Percentiles rank a stretch among this genome's conserved stretches.
These are phyloP conservation scores for Pseudochirops cupreus DNA, from an alignment of 2,797 vertebrate genomes.

Conservation along the genomic window DNA sequence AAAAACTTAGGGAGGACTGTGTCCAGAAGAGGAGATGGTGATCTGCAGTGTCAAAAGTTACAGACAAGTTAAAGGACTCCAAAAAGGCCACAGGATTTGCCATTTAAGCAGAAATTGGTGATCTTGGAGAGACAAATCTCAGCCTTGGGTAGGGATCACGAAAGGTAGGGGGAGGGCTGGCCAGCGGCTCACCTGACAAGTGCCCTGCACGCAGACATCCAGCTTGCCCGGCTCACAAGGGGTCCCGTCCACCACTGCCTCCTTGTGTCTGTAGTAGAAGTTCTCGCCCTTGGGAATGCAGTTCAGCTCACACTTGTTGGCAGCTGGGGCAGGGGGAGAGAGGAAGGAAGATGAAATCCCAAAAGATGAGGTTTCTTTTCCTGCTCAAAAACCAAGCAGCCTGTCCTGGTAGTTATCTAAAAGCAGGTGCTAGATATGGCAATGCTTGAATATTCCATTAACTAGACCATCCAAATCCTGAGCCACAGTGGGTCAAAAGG, in stretches of 20 bases:
- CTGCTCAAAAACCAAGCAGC: not conserved
- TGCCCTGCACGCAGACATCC: constrained; percentile 93
- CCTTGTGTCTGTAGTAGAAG: constrained; percentile 94
- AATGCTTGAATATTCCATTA: not conserved
- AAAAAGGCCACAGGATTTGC: not conserved
- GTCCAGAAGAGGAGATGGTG: not conserved
- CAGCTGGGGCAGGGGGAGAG: constrained; percentile 83
- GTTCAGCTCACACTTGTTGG: constrained; percentile 96
- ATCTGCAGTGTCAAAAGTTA: not conserved
- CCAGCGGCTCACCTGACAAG: constrained; percentile 91
- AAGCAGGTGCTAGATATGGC: not conserved
- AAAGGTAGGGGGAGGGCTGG: rapidly evolving
- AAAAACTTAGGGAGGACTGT: not conserved
- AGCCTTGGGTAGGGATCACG: not conserved
- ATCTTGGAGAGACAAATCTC: not conserved
- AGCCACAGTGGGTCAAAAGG: not conserved
- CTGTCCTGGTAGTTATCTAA: not conserved
- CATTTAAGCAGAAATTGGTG: not conserved
- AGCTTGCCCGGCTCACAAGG: constrained; percentile 93
- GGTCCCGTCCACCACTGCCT: constrained; percentile 92
- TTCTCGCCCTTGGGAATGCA: constrained; percentile 98
- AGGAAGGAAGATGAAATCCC: constrained; percentile 20
- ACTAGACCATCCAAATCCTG: not conserved
- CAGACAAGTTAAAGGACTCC: not conserved
- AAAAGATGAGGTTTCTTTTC: not conserved